A percentile compares a stretch with the other conserved stretches of the same genome.
Evolutionary conservation across 2,113 vertebrate genomes (phyloP).

Genomic region (Rhea pennata): DNA sequence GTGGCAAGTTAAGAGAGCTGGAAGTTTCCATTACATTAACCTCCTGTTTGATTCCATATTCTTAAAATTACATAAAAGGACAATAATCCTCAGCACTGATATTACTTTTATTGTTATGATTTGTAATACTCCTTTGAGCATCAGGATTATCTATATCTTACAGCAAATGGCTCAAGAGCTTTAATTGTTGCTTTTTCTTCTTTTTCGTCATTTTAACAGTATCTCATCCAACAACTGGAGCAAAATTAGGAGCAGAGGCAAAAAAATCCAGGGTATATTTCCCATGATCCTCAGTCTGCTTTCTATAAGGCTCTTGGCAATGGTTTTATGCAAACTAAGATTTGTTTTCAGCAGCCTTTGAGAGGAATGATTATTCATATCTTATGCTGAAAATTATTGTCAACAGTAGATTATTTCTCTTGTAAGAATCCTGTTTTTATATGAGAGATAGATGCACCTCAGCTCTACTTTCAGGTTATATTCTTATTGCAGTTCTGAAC

Average conservation of each 20-base stretch:
- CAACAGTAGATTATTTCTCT: neutral
- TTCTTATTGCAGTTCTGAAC: neutral
- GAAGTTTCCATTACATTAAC: neutral
- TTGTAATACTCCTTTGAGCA: neutral
- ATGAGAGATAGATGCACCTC: neutral
- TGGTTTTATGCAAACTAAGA: neutral
- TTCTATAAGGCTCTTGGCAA: neutral
- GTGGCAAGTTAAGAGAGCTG: neutral
- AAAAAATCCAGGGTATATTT: neutral
- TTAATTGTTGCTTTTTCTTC: neutral
- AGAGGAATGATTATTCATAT: neutral
- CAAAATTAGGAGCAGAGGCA: neutral
- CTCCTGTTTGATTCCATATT: neutral
- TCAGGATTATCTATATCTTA: neutral
- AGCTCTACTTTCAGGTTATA: neutral
- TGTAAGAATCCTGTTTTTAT: neutral
- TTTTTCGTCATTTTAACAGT: neutral
- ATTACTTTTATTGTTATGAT: neutral
- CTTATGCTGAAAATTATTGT: neutral
- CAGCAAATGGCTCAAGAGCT: neutral
- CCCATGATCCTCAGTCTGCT: neutral
- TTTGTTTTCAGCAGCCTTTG: constrained; percentile 5
- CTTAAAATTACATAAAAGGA: neutral
- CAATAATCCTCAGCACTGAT: neutral
- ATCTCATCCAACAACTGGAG: neutral